Evolutionary conservation across 2,888 invertebrate genomes (phyloP).

Genomic region (Galerucella calmariensis): DNA sequence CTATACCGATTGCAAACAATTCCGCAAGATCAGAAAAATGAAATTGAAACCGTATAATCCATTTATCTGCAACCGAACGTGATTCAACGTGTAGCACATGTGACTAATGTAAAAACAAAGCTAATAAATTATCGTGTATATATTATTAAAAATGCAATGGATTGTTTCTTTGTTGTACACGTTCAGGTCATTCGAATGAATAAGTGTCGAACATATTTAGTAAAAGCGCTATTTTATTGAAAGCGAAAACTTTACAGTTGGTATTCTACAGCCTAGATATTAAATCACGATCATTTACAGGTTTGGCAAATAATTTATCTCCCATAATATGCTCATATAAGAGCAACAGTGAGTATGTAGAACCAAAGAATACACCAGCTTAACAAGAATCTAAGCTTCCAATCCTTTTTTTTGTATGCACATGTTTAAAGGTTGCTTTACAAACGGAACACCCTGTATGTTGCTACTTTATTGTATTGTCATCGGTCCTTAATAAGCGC

Average conservation of each 20-base stretch:
- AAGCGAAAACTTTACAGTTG: background rate
- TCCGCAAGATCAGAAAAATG: conserved; percentile 9
- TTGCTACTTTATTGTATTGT: too few species aligned
- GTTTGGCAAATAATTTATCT: too few species aligned
- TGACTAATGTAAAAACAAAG: conserved; percentile 17
- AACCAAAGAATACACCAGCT: too few species aligned
- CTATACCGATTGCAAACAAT: background rate
- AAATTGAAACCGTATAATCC: conserved; percentile 16
- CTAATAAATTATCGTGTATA: conserved; percentile 10
- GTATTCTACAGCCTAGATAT: background rate
- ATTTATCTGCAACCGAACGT: conserved; percentile 21
- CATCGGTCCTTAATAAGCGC: too few species aligned
- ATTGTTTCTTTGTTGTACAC: conserved; percentile 19
- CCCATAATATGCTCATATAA: too few species aligned
- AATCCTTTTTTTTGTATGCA: too few species aligned
- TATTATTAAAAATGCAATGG: conserved; percentile 12
- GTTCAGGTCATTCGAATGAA: conserved; percentile 10
- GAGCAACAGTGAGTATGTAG: too few species aligned
- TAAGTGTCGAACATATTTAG: conserved; percentile 5
- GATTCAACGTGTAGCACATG: conserved; percentile 9
- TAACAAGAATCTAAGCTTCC: too few species aligned
- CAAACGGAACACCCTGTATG: too few species aligned
- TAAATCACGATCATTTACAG: background rate
- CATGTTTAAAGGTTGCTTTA: too few species aligned
- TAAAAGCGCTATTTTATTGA: background rate